A percentile compares a stretch with the other conserved stretches of the same genome.
Conservation (phyloP, 2,888 invertebrate species). For the Orchesella flavescens region DNA sequence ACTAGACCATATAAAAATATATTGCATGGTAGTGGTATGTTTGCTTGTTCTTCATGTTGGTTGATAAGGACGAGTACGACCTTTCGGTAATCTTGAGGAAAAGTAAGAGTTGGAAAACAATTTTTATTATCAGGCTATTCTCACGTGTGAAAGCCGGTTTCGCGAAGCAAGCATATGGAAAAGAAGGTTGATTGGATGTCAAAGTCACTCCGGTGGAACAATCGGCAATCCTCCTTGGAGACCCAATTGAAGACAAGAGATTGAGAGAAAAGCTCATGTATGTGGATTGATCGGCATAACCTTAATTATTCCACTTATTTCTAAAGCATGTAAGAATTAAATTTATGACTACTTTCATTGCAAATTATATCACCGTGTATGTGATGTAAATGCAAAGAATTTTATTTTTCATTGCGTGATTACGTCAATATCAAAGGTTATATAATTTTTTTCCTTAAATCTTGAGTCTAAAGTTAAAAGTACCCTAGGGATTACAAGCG, state of each 20-base stretch:
- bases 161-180: background rate
- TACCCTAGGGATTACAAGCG: too few relatives aligned
- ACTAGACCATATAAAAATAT: background rate
- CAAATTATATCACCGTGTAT: too few relatives aligned
- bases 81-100: background rate
- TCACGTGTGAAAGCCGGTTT: slow-evolving; percentile 37
- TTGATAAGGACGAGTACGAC: background rate
- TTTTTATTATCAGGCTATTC: background rate
- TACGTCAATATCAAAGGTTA: too few relatives aligned
- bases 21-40: too few relatives aligned
- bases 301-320: too few relatives aligned
- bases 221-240: slow-evolving; percentile 31
- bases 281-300: background rate
- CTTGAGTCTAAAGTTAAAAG: too few relatives aligned
- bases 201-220: slow-evolving; percentile 28
- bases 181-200: slow-evolving; percentile 47
- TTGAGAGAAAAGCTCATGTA: too few relatives aligned
- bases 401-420: too few relatives aligned
- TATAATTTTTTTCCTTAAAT: too few relatives aligned
- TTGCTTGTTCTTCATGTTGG: background rate
- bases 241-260: slow-evolving; percentile 7
- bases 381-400: too few relatives aligned
- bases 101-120: background rate
- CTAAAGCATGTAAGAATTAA: too few relatives aligned
- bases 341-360: too few relatives aligned